Evolutionary conservation across 2,113 vertebrate genomes (phyloP).

Genomic region (Phrynosoma blainvillii): DNA sequence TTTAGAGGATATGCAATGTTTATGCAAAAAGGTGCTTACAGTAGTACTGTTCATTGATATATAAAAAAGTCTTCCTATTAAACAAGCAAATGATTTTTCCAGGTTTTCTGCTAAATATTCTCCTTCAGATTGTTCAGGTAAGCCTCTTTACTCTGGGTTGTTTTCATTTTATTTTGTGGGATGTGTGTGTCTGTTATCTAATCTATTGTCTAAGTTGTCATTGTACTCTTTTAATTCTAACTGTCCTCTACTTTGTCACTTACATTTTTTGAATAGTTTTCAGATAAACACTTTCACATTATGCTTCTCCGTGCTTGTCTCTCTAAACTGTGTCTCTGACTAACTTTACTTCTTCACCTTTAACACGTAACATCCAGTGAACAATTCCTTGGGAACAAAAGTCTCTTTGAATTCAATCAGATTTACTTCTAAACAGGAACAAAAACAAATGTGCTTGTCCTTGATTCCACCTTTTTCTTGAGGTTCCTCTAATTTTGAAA

Average conservation of each 20-base stretch:
- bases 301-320: not conserved
- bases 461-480: not conserved
- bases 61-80: not conserved
- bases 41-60: not conserved
- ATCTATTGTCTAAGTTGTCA: not conserved
- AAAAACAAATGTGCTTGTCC: not conserved
- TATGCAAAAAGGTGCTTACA: not conserved
- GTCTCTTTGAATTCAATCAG: not conserved
- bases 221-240: not conserved
- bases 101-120: not conserved
- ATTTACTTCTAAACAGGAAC: not conserved
- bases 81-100: not conserved
- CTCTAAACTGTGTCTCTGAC: no score
- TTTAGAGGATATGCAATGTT: not conserved
- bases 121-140: not conserved
- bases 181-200: no score
- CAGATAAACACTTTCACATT: not conserved
- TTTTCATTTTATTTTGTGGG: not conserved
- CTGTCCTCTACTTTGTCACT: not conserved
- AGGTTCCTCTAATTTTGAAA: not conserved
- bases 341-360: not conserved
- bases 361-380: not conserved
- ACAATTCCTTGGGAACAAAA: not conserved
- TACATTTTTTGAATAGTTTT: not conserved
- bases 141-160: not conserved